phyloP scores from a whole-genome alignment of 2,797 vertebrate species.

The Cryptoprocta ferox region DNA sequence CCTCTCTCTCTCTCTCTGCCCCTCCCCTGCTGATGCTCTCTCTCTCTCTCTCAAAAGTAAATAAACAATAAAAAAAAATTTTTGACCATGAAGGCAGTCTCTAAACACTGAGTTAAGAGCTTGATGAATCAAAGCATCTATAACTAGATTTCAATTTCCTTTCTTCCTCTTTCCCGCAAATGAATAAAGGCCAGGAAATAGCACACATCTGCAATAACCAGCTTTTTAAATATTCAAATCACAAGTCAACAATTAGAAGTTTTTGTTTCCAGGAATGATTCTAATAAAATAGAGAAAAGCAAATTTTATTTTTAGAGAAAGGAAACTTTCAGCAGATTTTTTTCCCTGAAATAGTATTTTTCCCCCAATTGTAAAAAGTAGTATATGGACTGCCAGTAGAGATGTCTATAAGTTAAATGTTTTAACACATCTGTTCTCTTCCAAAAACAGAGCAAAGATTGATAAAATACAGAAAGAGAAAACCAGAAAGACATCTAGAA shows the following conservation, averaged over 20 bases:
- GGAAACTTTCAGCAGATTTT: not conserved
- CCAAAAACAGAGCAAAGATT: conserved; percentile 15
- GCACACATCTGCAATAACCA: not conserved
- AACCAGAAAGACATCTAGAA: conserved; percentile 1
- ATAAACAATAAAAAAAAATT: too few species aligned
- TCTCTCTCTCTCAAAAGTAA: too few species aligned
- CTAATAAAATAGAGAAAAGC: not conserved
- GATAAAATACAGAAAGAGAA: not conserved
- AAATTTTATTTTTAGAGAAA: conserved; percentile 3
- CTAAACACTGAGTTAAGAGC: not conserved
- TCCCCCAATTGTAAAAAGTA: not conserved
- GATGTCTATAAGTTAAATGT: not conserved
- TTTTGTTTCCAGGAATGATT: conserved; percentile 27
- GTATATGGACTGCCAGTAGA: not conserved
- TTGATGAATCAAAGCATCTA: not conserved
- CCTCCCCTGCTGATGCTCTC: too few species aligned
- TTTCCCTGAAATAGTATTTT: not conserved
- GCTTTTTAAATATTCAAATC: not conserved
- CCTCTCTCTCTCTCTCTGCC: too few species aligned
- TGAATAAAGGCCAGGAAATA: not conserved
- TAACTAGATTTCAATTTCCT: not conserved
- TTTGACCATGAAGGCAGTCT: not conserved
- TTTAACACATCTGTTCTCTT: not conserved
- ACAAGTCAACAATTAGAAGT: not conserved
- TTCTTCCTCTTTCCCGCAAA: not conserved